These are phyloP conservation scores for Phalloptychus januarius DNA, from an alignment of 2,797 vertebrate genomes.

Conservation along the genomic window DNA sequence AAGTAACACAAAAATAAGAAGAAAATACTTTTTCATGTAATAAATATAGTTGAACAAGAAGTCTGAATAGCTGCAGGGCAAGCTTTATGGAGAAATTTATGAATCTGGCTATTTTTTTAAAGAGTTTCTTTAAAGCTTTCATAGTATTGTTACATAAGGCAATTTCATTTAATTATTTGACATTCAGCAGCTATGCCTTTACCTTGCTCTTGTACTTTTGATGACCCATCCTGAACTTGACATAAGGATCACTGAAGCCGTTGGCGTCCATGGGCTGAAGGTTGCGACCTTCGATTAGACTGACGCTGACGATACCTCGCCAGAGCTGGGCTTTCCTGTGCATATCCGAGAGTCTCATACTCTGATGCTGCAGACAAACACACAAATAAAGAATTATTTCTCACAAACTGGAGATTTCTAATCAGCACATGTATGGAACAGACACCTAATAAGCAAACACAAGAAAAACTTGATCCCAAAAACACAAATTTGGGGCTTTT, in stretches of 20 bases:
- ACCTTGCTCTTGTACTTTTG: slow-evolving; percentile 99
- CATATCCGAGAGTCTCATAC: slow-evolving; percentile 91
- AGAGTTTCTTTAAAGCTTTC: not conserved
- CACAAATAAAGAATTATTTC: slow-evolving; percentile 15
- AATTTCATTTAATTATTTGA: not conserved
- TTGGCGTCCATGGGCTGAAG: slow-evolving; percentile 95
- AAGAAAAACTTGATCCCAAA: slow-evolving; percentile 17
- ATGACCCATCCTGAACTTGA: slow-evolving; percentile 93
- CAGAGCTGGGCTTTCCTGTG: slow-evolving; percentile 95
- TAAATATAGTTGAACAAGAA: not conserved
- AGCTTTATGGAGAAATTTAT: not conserved
- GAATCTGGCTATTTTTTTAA: not conserved
- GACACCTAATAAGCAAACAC: slow-evolving; percentile 13
- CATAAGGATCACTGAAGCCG: slow-evolving; percentile 93
- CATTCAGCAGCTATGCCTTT: slow-evolving; percentile 19
- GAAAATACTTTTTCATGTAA: not conserved
- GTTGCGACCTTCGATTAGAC: slow-evolving; percentile 89
- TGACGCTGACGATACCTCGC: slow-evolving; percentile 96
- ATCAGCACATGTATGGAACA: slow-evolving; percentile 10
- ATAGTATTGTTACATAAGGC: not conserved
- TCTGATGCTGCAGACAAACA: slow-evolving; percentile 86
- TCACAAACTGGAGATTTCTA: slow-evolving; percentile 18
- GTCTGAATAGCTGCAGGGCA: not conserved
- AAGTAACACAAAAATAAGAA: not conserved
- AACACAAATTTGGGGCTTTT: not conserved